Base-by-base conservation (phyloP, 2,888 invertebrate species). In the Trichogramma evanescens region DNA sequence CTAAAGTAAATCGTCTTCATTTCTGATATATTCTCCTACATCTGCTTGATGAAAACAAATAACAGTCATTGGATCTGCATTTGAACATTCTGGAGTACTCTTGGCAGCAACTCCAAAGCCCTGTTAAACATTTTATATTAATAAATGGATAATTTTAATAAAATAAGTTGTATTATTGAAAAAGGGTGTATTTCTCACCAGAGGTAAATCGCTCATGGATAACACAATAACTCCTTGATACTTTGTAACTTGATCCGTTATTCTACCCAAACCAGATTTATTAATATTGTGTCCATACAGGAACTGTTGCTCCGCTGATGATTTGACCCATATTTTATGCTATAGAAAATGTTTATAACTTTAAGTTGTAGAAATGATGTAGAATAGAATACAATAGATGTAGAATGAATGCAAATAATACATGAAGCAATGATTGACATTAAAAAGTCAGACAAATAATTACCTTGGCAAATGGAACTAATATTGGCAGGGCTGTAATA, bases 11-110 rank as follows among this genome's bases (percentile, higher is more conserved):
- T 88, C 86, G 68, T 92, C 91, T 80, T 96, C 96, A 4, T 89
- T 86, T 74, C 96, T 81, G 69, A 99, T 90, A 74, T 97, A 99
- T 80, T 99, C 97, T 46, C 98, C 99, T 54, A 97, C 88, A 76
- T 99, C 99, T 0, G 95, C 93, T 79, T 99, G 97, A 79, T 98
- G 97, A 73, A 97, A 95, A 60, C 92, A 93, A 41, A 99, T 87
- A 0, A 93, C 89, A 0, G 93, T 84, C 75, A 95, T 81, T 0
- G 99, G 97, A 78, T 99, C 97, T 0, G 95, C 91, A 65, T 89
- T 83, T 74, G 95, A 88, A 73, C 96, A 97, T 65, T 98, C 97
- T 0, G 88, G 84, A 0, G 98, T 97, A 6, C 94, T 89, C 71
- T 92, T 88, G 0, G 96, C 91, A 0, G 94, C 86, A 2, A 95